Evolutionary conservation across 2,888 invertebrate species (phyloP).

Genomic region (Gisinianus flammeolus): DNA sequence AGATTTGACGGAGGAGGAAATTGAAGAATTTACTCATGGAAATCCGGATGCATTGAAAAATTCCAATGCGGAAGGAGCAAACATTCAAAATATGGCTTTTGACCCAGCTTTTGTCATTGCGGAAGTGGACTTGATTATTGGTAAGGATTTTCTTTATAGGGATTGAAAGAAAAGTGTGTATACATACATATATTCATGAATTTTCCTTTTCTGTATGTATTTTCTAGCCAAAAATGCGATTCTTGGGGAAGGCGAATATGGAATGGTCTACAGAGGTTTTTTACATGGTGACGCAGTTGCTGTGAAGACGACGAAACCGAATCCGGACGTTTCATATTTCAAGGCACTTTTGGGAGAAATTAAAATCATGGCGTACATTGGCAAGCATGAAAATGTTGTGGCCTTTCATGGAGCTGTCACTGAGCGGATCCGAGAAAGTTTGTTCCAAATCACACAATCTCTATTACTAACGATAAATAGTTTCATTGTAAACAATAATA

Average conservation of each 20-base stretch:
- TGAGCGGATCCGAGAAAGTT: background rate
- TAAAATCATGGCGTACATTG: constrained; percentile 8
- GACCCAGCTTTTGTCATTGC: background rate
- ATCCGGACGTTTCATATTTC: background rate
- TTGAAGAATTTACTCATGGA: background rate
- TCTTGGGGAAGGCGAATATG: background rate
- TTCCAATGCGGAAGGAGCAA: background rate
- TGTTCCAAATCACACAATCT: background rate
- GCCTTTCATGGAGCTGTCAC: background rate
- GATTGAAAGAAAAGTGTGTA: too few species aligned
- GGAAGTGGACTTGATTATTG: background rate
- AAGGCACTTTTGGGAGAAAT: background rate
- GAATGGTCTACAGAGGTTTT: background rate
- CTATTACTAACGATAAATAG: background rate
- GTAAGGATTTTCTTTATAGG: too few species aligned
- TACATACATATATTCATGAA: too few species aligned
- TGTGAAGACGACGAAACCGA: background rate
- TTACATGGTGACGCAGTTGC: background rate
- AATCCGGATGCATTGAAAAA: background rate
- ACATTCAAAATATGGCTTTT: background rate
- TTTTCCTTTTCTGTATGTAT: background rate
- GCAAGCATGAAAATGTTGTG: background rate
- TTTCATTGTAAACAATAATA: background rate
- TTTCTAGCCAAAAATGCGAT: background rate
- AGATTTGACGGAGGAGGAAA: background rate